Percentiles rank a stretch among this genome's conserved stretches.
phyloP scores from a whole-genome alignment of 1,140 invertebrate species.

The Drosophila micromelanica region DNA sequence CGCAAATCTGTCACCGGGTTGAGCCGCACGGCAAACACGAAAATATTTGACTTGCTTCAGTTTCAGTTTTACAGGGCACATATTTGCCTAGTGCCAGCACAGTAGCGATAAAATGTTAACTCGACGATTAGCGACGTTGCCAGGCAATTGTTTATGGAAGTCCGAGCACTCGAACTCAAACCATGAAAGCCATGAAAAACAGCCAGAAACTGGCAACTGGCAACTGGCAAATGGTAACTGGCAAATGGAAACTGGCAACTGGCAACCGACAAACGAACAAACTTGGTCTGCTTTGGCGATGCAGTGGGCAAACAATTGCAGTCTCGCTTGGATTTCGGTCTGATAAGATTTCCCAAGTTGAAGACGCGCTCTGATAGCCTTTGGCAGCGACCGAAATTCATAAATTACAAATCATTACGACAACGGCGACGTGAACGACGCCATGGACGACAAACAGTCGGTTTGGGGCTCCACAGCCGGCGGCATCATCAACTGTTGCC shows the following conservation, averaged over 20 bases:
- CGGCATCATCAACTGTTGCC: constrained; percentile 50
- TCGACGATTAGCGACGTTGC: constrained; percentile 69
- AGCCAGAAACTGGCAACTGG: background rate
- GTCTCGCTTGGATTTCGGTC: constrained; percentile 26
- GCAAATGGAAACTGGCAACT: constrained; percentile 3
- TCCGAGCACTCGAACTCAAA: constrained; percentile 15
- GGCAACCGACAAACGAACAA: constrained; percentile 1
- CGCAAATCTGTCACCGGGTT: constrained; percentile 73
- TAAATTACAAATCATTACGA: constrained; percentile 81
- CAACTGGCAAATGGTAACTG: background rate
- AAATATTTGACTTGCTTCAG: constrained; percentile 76
- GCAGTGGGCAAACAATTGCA: constrained; percentile 73
- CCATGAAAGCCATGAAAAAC: constrained; percentile 5
- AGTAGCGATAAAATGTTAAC: constrained; percentile 84
- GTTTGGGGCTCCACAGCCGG: constrained; percentile 9
- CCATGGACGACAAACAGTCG: constrained; percentile 26
- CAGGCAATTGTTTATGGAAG: constrained; percentile 45
- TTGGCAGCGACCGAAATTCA: constrained; percentile 69
- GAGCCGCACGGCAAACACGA: constrained; percentile 71
- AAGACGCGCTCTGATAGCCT: constrained; percentile 53
- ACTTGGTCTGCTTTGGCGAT: constrained; percentile 12
- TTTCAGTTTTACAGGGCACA: constrained; percentile 65
- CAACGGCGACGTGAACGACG: constrained; percentile 38
- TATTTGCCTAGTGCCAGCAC: constrained; percentile 83
- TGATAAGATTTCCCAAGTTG: constrained; percentile 58